Evolutionary conservation across 2,797 vertebrate species (phyloP), one percentile per base, ranked within the genome.

Genomic region (Falco peregrinus): DNA sequence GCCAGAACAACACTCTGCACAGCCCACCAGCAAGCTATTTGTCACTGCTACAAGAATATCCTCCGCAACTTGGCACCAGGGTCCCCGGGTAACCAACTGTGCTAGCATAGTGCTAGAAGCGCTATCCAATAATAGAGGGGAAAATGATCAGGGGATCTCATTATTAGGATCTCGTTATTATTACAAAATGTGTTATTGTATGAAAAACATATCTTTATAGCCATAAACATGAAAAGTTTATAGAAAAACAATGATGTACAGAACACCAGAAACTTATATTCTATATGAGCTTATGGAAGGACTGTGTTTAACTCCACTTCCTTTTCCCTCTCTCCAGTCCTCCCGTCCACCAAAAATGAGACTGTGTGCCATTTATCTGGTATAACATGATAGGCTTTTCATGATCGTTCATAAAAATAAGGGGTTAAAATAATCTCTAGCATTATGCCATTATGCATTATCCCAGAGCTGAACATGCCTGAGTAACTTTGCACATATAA

Each of bases 21-120:
- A 97, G 91, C 96, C 96, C 97, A 98, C 97, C 95, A 97, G 96
- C 95, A 96, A 98, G 95, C 95, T 97, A 97, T 97, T 98, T 98
- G 98, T 98, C 97, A 98, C 96, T 94, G 97, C 94, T 97, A 97
- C 98, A 97, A 98, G 97, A 98, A 98, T 98, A 98, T 97, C 97
- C 97, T 98, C 96, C 67, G n/a, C 97, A 97, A 91, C 94, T 98
- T 98, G 98, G 97, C 98, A 97, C 90, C 97, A 95, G 97, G 97
- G 97, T 93, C 95, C 91, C 96, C 97, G 96, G 96, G 93, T 97
- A 97, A 97, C 97, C 97, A 97, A 98, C 96, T 97, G 97, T 95
- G 97, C 96, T 97, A 96, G 94, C 87, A 94, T 19, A 94, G 96
- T 83, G 79, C 75, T 91, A 94, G 93, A 96, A 95, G 87, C 94